These are phyloP conservation scores for Hoplostethus atlanticus DNA, from an alignment of 2,797 vertebrate species.

Conservation along the genomic window DNA sequence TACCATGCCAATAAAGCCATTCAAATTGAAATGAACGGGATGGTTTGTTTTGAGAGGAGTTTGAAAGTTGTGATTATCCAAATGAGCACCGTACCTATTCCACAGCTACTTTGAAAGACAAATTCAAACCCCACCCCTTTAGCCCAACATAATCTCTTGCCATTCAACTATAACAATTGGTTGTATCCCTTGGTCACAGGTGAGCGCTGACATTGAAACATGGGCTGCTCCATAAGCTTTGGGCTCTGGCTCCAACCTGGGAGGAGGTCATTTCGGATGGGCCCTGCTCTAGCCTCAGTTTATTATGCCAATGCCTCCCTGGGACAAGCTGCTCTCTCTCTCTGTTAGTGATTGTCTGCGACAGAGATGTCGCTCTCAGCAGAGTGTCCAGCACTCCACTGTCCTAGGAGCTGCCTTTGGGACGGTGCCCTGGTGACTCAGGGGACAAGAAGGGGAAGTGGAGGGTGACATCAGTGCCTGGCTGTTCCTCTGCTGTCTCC, in stretches of 20 bases:
- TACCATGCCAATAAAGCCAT: neutral
- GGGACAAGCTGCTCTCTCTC: conserved; percentile 47
- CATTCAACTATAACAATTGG: conserved; percentile 15
- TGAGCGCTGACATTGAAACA: conserved; percentile 22
- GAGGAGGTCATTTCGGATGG: conserved; percentile 23
- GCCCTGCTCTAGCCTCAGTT: conserved; percentile 22
- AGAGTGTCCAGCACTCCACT: neutral
- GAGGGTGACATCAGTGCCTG: conserved; percentile 56
- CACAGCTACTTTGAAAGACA: neutral
- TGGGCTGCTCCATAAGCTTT: conserved; percentile 15
- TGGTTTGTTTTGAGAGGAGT: neutral
- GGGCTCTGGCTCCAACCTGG: conserved; percentile 17
- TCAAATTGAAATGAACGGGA: neutral
- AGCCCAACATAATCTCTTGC: neutral
- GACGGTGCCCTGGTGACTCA: conserved; percentile 50
- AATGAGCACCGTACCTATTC: neutral
- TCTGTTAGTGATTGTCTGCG: conserved; percentile 42
- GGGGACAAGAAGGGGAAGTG: conserved; percentile 43
- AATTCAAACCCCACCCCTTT: neutral
- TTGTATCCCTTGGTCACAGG: conserved; percentile 2
- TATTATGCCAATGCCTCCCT: conserved; percentile 39
- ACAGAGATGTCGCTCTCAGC: conserved; percentile 40
- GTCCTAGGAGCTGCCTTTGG: conserved; percentile 39
- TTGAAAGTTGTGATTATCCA: neutral
- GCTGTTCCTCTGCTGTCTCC: conserved; percentile 39